Conservation (phyloP, 1,140 invertebrate species). For the Sinella curviseta region DNA sequence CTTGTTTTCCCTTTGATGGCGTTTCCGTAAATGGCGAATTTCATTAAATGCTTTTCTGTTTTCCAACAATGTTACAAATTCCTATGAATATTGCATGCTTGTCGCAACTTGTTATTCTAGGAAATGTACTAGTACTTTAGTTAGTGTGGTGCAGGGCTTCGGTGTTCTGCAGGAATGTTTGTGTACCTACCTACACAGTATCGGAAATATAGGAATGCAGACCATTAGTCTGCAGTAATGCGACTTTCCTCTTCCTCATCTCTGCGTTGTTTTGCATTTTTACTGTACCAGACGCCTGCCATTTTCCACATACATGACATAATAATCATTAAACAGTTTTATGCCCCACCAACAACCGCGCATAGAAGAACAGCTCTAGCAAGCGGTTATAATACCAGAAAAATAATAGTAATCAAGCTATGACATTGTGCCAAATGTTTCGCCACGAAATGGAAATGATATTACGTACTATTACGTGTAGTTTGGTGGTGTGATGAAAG, state of each 20-base stretch:
- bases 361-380: not conserved
- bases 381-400: not conserved
- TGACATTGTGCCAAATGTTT: slow-evolving; percentile 12
- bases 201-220: too few species aligned
- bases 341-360: not conserved
- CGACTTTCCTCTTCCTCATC: not conserved
- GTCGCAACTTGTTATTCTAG: too few species aligned
- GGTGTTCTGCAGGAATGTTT: too few species aligned
- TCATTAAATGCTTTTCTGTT: too few species aligned
- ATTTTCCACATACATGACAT: not conserved
- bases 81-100: too few species aligned
- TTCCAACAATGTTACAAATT: too few species aligned
- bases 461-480: not conserved
- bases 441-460: not conserved
- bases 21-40: too few species aligned
- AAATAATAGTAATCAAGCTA: slow-evolving; percentile 12
- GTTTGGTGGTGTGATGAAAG: not conserved
- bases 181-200: too few species aligned
- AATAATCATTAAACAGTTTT: not conserved
- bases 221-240: too few species aligned
- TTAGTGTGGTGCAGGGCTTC: too few species aligned
- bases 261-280: not conserved
- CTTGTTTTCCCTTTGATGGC: too few species aligned
- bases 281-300: not conserved
- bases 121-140: too few species aligned